Evolutionary conservation across 2,797 vertebrate genomes (phyloP).

Genomic region (Gymnothorax javanicus): DNA sequence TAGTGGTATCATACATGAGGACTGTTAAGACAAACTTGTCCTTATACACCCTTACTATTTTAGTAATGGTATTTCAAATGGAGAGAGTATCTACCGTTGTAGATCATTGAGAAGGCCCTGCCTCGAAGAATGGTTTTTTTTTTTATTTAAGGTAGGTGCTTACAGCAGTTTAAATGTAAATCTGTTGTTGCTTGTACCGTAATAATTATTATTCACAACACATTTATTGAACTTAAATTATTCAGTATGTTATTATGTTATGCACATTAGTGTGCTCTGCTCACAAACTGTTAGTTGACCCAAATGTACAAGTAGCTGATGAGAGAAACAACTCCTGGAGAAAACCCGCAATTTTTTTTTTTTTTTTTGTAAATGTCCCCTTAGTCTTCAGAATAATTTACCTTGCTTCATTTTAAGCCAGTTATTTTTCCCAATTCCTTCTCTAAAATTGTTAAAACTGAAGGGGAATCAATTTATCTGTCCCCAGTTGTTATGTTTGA

Average conservation of each 20-base stretch:
- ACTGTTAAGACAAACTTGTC: too few relatives aligned
- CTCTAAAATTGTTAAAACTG: neutral
- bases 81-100: neutral
- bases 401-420: neutral
- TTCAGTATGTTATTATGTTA: neutral
- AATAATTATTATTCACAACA: constrained; percentile 4
- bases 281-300: constrained; percentile 5
- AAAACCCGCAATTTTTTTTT: neutral
- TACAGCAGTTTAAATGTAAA: neutral
- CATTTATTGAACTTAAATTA: constrained; percentile 3
- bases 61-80: neutral
- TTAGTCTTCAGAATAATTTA: neutral
- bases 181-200: neutral
- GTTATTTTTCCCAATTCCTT: neutral
- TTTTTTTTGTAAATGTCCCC: neutral
- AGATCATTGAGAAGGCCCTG: neutral
- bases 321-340: neutral
- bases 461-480: neutral
- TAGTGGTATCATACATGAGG: too few relatives aligned
- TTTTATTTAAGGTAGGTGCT: neutral
- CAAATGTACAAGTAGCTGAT: neutral
- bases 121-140: neutral
- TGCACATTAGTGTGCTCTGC: neutral
- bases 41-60: too few relatives aligned
- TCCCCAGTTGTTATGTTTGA: neutral